Conservation (phyloP, 2,888 invertebrate genomes). For the Dendrolimus pini region DNA sequence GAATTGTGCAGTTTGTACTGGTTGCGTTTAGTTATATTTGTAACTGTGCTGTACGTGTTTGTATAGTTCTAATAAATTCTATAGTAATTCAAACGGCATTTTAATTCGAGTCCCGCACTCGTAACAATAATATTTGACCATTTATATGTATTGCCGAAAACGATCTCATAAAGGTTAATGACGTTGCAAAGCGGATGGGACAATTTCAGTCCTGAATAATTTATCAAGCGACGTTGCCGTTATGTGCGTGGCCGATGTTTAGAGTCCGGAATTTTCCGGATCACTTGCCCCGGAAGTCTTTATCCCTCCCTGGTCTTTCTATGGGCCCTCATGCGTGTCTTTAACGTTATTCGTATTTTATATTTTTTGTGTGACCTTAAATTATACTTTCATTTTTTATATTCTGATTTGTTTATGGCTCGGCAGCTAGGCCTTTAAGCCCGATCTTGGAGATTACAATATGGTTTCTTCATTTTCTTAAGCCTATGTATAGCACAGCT, state of each 20-base stretch:
- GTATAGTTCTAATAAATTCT: too few species aligned
- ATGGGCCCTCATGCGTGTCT: background rate
- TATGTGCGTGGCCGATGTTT: constrained; percentile 1
- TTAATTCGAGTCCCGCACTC: too few species aligned
- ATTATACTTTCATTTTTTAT: too few species aligned
- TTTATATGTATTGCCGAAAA: background rate
- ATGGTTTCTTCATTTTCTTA: too few species aligned
- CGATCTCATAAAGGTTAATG: background rate
- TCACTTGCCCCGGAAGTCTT: constrained; percentile 7
- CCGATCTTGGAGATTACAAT: too few species aligned
- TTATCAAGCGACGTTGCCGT: constrained; percentile 4
- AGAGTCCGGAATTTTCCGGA: constrained; percentile 6
- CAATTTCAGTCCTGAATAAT: constrained; percentile 4
- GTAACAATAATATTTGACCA: background rate
- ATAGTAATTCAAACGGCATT: too few species aligned
- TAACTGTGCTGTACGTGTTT: too few species aligned
- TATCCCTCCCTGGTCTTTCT: constrained; percentile 6
- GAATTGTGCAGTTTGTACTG: too few species aligned
- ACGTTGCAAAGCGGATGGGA: background rate
- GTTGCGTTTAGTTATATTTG: too few species aligned
- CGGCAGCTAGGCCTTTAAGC: too few species aligned
- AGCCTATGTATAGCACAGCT: too few species aligned
- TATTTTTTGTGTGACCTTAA: background rate
- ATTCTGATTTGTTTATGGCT: too few species aligned
- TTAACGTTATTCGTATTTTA: background rate